These are phyloP conservation scores for Rousettus leschenaultii DNA, from an alignment of 2,113 vertebrate genomes.

Conservation along the genomic window DNA sequence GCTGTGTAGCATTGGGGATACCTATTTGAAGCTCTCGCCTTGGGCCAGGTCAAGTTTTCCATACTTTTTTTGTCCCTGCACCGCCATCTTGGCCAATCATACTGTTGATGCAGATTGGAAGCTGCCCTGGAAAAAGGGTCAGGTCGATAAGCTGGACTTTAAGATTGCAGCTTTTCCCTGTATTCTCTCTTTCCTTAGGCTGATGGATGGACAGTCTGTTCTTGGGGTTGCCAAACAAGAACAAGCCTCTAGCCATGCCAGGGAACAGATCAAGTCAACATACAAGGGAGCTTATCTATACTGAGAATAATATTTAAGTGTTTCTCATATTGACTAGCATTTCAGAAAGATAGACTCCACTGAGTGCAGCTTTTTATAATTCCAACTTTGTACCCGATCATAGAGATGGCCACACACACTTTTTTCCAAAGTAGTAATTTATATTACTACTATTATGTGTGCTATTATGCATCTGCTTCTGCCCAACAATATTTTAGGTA, in stretches of 20 bases:
- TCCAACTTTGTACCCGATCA: slow-evolving; percentile 21
- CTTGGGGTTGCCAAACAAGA: neutral
- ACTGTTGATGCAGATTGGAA: neutral
- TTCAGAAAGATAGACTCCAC: slow-evolving; percentile 24
- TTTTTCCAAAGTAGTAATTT: slow-evolving; percentile 37
- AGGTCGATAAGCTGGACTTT: neutral
- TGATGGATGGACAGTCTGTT: neutral
- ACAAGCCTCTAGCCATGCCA: slow-evolving; percentile 1
- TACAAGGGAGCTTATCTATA: neutral
- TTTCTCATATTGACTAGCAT: slow-evolving; percentile 8
- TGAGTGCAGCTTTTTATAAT: neutral
- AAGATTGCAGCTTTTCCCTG: neutral
- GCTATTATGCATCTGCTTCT: neutral
- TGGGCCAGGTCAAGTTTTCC: neutral
- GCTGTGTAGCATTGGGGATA: neutral
- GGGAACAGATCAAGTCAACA: neutral
- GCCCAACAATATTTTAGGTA: neutral
- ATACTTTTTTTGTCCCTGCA: neutral
- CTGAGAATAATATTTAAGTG: slow-evolving; percentile 28
- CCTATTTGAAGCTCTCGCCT: neutral
- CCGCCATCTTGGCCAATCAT: neutral
- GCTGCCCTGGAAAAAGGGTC: neutral
- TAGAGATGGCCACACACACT: neutral
- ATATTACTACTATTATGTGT: neutral
- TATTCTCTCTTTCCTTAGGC: slow-evolving; percentile 8